phyloP scores from a whole-genome alignment of 2,888 invertebrate genomes.

The Zele albiditarsus region DNA sequence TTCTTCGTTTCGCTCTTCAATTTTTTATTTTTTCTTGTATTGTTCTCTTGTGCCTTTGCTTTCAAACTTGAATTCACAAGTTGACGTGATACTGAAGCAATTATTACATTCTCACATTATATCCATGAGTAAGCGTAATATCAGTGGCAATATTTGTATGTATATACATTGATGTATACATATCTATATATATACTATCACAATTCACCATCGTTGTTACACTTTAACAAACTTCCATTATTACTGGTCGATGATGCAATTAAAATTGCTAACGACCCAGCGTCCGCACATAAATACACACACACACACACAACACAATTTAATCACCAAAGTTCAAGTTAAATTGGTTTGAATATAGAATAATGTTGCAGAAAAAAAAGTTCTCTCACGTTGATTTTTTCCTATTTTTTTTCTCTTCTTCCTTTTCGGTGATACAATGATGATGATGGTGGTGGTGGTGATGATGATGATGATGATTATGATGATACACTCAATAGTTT shows the following conservation, averaged over 20 bases:
- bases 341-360: not conserved
- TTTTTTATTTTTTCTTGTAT: not conserved
- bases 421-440: not conserved
- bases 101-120: conserved; percentile 52
- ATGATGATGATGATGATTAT: not conserved
- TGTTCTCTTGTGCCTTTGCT: conserved; percentile 15
- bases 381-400: not conserved
- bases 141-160: conserved; percentile 46
- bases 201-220: conserved; percentile 29
- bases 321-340: conserved; percentile 6
- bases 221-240: conserved; percentile 61
- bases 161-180: not conserved
- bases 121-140: conserved; percentile 48
- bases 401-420: not conserved
- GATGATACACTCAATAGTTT: not conserved
- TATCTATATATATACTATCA: conserved; percentile 40
- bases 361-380: not conserved
- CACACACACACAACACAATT: not conserved
- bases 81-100: conserved; percentile 35
- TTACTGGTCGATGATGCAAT: conserved; percentile 54
- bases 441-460: not conserved
- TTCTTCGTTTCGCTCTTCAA: not conserved
- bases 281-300: conserved; percentile 17
- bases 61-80: conserved; percentile 27
- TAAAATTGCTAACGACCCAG: conserved; percentile 50